Evolutionary conservation across 2,113 vertebrate species (phyloP).

Genomic region (Ia io): DNA sequence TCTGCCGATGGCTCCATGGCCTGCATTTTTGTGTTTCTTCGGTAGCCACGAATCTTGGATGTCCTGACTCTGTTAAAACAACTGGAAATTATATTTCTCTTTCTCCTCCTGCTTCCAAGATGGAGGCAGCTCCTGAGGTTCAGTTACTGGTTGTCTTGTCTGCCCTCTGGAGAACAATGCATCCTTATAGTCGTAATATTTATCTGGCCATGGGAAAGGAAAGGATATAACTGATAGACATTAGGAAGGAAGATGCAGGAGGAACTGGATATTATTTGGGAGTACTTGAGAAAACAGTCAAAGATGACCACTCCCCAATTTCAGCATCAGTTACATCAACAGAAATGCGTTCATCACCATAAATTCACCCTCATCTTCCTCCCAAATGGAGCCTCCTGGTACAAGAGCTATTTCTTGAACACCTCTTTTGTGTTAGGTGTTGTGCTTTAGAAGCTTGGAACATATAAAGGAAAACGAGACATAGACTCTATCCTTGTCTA

Average conservation of each 20-base stretch:
- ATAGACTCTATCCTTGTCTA: not conserved
- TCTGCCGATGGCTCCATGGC: not conserved
- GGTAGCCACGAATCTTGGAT: not conserved
- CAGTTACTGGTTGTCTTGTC: not conserved
- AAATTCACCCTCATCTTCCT: not conserved
- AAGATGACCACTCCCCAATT: not conserved
- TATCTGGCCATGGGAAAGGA: not conserved
- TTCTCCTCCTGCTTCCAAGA: not conserved
- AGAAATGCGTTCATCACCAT: not conserved
- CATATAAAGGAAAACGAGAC: not conserved
- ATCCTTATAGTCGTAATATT: not conserved
- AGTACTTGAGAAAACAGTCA: not conserved
- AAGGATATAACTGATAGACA: not conserved
- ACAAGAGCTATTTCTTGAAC: not conserved
- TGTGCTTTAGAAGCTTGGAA: not conserved
- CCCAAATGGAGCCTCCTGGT: not conserved
- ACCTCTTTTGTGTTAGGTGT: not conserved
- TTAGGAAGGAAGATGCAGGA: not conserved
- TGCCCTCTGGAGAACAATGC: not conserved
- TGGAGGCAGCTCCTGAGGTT: not conserved
- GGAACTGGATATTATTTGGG: rapidly evolving
- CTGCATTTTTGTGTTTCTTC: not conserved
- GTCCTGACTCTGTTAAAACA: not conserved
- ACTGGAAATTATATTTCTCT: not conserved
- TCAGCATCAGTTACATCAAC: not conserved